phyloP scores from a whole-genome alignment of 1,140 invertebrate species.

The Drosophila pachea region DNA sequence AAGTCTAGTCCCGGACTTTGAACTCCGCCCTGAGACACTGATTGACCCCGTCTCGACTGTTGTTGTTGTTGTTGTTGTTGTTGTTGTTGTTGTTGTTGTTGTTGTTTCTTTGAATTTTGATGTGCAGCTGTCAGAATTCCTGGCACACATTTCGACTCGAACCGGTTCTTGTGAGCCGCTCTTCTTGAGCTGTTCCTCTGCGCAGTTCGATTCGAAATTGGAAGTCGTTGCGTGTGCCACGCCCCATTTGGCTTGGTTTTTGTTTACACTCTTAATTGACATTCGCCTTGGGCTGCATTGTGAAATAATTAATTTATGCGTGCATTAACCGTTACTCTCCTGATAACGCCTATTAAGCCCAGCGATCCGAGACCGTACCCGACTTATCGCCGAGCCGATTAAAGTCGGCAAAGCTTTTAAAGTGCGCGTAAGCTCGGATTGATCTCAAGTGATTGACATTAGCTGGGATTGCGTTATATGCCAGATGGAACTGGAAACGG shows the following conservation, averaged over 20 bases:
- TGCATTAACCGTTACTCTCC: constrained; percentile 69
- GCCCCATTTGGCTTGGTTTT: constrained; percentile 48
- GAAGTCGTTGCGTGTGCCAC: constrained; percentile 19
- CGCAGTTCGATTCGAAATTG: constrained; percentile 14
- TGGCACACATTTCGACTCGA: constrained; percentile 25
- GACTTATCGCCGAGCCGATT: constrained; percentile 63
- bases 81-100: not conserved
- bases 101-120: constrained; percentile 5
- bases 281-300: constrained; percentile 43
- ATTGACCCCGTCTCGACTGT: constrained; percentile 23
- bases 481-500: too few species aligned
- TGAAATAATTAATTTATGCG: constrained; percentile 75
- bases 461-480: too few species aligned
- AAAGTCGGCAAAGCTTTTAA: constrained; percentile 50
- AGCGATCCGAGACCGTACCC: not conserved
- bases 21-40: constrained; percentile 20
- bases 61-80: not conserved
- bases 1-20: constrained; percentile 47
- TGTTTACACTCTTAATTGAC: constrained; percentile 56
- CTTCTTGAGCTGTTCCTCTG: constrained; percentile 3
- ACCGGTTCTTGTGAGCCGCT: constrained; percentile 18
- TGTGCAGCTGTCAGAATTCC: constrained; percentile 35
- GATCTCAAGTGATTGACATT: not conserved
- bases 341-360: constrained; percentile 48
- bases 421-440: constrained; percentile 34